Evolutionary conservation across 1,140 invertebrate species (phyloP).

Genomic region (Pararge aegeria): DNA sequence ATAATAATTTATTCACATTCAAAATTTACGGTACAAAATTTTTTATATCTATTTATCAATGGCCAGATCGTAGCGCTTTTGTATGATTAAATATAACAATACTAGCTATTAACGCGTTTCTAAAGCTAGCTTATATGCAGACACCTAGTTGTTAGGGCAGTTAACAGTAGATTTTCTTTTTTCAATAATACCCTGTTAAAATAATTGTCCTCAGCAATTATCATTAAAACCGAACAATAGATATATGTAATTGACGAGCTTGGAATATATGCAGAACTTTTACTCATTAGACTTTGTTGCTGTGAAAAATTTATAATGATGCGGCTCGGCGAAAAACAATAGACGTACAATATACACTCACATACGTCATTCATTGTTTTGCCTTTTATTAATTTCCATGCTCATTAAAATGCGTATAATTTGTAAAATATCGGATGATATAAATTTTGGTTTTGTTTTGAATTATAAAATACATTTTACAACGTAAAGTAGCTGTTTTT

Average conservation of each 20-base stretch:
- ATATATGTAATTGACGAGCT: constrained; percentile 29
- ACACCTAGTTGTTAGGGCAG: too few species aligned
- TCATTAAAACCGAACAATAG: constrained; percentile 29
- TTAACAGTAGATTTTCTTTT: too few species aligned
- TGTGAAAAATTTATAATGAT: constrained; percentile 67
- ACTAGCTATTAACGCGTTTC: too few species aligned
- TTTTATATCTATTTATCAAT: too few species aligned
- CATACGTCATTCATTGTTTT: constrained; percentile 56
- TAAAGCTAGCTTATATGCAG: too few species aligned
- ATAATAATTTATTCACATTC: too few species aligned
- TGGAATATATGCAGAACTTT: constrained; percentile 29
- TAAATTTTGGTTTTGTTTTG: constrained; percentile 1
- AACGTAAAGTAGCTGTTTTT: neutral
- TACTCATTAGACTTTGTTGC: constrained; percentile 63
- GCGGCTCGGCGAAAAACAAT: constrained; percentile 46
- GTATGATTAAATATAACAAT: too few species aligned
- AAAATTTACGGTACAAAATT: too few species aligned
- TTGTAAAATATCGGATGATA: neutral
- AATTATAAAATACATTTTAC: neutral
- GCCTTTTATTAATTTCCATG: constrained; percentile 65
- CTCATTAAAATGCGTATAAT: constrained; percentile 60
- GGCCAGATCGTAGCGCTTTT: too few species aligned
- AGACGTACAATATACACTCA: constrained; percentile 55
- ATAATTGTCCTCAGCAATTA: constrained; percentile 9
- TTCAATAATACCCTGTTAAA: neutral